Conservation (phyloP, 2,888 invertebrate species). For the Sicus ferrugineus region DNA sequence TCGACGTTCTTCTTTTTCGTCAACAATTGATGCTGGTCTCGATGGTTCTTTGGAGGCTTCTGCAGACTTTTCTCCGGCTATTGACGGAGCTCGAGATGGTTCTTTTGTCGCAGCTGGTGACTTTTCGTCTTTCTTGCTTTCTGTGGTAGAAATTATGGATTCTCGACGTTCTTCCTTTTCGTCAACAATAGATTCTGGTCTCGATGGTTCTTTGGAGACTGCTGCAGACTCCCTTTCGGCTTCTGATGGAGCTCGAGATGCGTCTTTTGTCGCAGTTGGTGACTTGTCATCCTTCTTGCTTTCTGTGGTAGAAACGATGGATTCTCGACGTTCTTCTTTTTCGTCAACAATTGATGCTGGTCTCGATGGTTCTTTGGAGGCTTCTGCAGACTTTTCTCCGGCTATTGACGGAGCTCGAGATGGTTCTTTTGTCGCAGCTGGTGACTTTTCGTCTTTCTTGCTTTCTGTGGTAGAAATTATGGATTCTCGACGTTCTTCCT, state of each 20-base stretch:
- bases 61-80: slow-evolving; percentile 45
- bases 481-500: slow-evolving; percentile 6
- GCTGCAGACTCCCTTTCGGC: slow-evolving; percentile 38
- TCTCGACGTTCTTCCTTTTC: slow-evolving; percentile 32
- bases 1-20: too few relatives aligned
- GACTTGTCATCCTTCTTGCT: slow-evolving; percentile 40
- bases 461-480: slow-evolving; percentile 26
- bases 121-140: slow-evolving; percentile 36
- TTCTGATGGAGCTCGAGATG: slow-evolving; percentile 26
- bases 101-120: slow-evolving; percentile 36
- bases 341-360: slow-evolving; percentile 43
- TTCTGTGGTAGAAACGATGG: slow-evolving; percentile 35
- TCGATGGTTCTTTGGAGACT: slow-evolving; percentile 19
- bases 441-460: slow-evolving; percentile 35
- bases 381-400: slow-evolving; percentile 36
- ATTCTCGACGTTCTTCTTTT: slow-evolving; percentile 34
- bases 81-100: slow-evolving; percentile 14
- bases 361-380: slow-evolving; percentile 42
- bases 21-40: too few relatives aligned
- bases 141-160: slow-evolving; percentile 18
- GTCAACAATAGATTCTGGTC: slow-evolving; percentile 34
- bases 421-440: slow-evolving; percentile 25
- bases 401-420: slow-evolving; percentile 22
- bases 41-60: too few relatives aligned
- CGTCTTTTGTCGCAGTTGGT: background rate